Base-by-base conservation (phyloP, 53 echinoderm and acorn worm species). In the Hippasteria phrygiana region DNA sequence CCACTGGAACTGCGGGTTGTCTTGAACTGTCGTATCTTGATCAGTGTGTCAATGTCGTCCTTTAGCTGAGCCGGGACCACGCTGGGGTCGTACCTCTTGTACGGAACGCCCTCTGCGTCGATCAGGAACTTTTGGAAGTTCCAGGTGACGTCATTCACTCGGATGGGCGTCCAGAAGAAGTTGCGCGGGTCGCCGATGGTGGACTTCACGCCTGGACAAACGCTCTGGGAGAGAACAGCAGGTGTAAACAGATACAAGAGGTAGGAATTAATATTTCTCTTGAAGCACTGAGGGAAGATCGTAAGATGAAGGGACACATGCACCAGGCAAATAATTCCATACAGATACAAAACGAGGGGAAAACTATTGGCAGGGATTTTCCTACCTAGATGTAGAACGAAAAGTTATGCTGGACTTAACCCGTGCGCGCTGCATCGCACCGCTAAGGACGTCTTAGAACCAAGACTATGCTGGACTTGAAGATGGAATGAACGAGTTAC, bases 101-200 rank as follows among this genome's bases (percentile, higher is more conserved):
- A 91, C 0, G 95, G 93, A 32, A 87, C 89, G 64, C 95, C 95
- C 51, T 91, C 76, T 27, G 83, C 67, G 73, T 91, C 93, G 42
- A 95, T 74, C 32, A 95, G 93, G 55, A 95, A 95, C 91, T 95
- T 95, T 71, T 95, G 91, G 72, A 95, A 95, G 77, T 95, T 95
- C 95, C 95, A 95, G n/a, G 95, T 95, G 84, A 95, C 87, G 66
- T 95, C 95, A 43, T 74, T 59, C 17, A 79, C 73, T 14, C 56
- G 72, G 43, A 95, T 70, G 28, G 95, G 95, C 4, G 91, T 43
- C 93, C 93, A 95, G 55, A 86, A 93, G 3, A 91, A 59, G 28
- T 14, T 7, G 3, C 42, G 36, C 1, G 89, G 89, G 47, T 91
- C 78, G 55, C 95, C 95, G 8, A 95, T 93, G 32, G 85, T 80